phyloP scores from a whole-genome alignment of 2,797 vertebrate genomes.

The Streptopelia turtur region DNA sequence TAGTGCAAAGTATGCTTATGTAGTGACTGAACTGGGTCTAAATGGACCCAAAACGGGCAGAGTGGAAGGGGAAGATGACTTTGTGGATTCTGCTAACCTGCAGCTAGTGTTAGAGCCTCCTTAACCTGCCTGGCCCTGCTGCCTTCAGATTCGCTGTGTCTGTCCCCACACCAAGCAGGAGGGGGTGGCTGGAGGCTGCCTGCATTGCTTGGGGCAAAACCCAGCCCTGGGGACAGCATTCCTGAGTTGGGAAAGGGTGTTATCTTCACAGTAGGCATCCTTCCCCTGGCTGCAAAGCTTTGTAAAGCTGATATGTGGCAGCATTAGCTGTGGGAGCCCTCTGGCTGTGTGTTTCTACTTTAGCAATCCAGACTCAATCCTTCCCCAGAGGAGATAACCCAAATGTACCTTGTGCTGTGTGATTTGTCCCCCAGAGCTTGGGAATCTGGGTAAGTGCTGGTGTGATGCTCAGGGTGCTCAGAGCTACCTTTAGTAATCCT shows the following conservation, averaged over 20 bases:
- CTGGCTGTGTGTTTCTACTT: neutral
- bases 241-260: neutral
- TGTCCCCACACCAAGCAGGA: neutral
- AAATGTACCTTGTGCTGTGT: neutral
- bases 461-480: neutral
- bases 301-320: neutral
- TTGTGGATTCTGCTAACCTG: neutral
- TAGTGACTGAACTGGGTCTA: neutral
- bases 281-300: neutral
- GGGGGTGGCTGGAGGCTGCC: neutral
- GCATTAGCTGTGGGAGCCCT: neutral
- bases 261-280: neutral
- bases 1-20: neutral
- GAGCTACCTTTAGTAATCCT: neutral
- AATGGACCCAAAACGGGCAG: neutral
- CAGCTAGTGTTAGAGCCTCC: neutral
- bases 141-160: neutral
- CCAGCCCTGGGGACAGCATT: neutral
- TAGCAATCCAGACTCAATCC: neutral
- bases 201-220: neutral
- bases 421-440: neutral
- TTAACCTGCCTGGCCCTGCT: fast-evolving
- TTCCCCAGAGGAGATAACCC: neutral
- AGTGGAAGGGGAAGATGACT: neutral
- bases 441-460: fast-evolving